Conservation (phyloP, 2,797 vertebrate species). For the Lepus oiostolus region DNA sequence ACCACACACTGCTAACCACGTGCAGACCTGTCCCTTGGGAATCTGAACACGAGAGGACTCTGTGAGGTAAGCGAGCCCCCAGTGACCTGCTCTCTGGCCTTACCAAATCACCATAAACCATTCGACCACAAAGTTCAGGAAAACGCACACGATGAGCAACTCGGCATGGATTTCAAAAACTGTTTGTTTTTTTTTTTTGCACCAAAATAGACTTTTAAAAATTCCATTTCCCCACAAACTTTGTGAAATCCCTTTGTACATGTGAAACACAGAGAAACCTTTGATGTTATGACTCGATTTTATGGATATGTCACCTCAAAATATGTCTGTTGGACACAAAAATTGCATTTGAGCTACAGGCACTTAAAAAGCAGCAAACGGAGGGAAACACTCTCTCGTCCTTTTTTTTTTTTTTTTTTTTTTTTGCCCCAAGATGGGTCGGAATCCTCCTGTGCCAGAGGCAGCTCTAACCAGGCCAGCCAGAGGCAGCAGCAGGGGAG, state of each 20-base stretch:
- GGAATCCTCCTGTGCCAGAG: neutral
- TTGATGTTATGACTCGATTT: neutral
- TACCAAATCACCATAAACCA: neutral
- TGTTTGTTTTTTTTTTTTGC: too few relatives aligned
- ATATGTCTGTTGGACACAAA: neutral
- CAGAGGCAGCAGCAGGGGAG: neutral
- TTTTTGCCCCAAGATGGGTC: neutral
- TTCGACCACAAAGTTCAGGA: neutral
- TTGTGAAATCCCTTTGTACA: neutral
- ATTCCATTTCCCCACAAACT: too few relatives aligned
- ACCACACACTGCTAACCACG: neutral
- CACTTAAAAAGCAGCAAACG: neutral
- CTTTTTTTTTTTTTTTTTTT: neutral
- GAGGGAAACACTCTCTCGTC: neutral
- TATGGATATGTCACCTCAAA: neutral
- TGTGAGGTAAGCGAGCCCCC: slow-evolving; percentile 15
- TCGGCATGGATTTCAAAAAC: too few relatives aligned
- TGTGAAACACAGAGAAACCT: neutral
- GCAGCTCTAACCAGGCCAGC: neutral
- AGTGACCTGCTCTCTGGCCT: neutral
- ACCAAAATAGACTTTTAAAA: too few relatives aligned
- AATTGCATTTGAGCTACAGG: neutral
- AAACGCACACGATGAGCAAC: too few relatives aligned
- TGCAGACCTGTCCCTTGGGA: neutral
- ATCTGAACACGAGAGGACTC: slow-evolving; percentile 21